A percentile compares a stretch with the other conserved stretches of the same genome.
Evolutionary conservation across 2,797 vertebrate genomes (phyloP).

Genomic region (Vireo griseus): DNA sequence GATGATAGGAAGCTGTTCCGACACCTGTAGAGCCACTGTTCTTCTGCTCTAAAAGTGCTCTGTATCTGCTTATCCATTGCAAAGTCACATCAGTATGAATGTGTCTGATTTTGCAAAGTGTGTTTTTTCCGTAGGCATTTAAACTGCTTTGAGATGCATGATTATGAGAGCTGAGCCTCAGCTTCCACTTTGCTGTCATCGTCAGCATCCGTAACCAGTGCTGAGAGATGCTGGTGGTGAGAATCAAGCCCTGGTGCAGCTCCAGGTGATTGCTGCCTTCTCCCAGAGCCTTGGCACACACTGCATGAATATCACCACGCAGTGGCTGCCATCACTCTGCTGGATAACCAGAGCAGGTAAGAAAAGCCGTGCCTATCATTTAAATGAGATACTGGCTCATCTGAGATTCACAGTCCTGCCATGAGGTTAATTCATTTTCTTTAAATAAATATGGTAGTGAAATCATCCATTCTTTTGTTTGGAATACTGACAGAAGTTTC

Average conservation of each 20-base stretch:
- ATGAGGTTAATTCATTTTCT: conserved; percentile 25
- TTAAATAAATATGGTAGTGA: not conserved
- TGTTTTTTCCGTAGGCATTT: not conserved
- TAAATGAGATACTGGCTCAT: not conserved
- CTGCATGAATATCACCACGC: not conserved
- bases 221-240: not conserved
- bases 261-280: not conserved
- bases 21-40: not conserved
- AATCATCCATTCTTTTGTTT: not conserved
- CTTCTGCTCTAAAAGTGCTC: not conserved
- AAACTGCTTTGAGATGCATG: not conserved
- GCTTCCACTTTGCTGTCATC: not conserved
- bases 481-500: not conserved
- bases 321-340: not conserved
- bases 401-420: not conserved
- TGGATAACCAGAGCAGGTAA: not conserved
- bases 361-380: not conserved
- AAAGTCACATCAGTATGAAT: not conserved
- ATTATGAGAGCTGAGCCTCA: not conserved
- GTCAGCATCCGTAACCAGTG: not conserved
- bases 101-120: conserved; percentile 29
- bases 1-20: conserved; percentile 14
- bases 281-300: rapidly evolving
- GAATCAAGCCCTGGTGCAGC: not conserved
- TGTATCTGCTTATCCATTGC: conserved; percentile 12